Evolutionary conservation across 2,113 vertebrate genomes (phyloP).

Genomic region (Stomatorhinus ivindoensis): DNA sequence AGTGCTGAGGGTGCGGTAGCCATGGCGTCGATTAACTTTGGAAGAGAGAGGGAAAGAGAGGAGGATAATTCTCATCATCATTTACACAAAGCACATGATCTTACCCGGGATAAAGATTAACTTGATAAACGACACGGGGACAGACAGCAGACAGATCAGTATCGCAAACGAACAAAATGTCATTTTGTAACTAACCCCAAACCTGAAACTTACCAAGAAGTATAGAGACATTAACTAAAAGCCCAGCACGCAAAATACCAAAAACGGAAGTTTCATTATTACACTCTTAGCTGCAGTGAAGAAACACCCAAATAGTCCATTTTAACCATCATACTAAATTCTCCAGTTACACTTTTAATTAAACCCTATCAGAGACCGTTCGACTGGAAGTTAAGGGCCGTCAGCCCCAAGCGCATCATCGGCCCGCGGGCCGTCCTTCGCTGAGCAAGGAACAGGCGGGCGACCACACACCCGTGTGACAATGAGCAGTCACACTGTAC

Average conservation of each 20-base stretch:
- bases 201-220: neutral
- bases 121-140: neutral
- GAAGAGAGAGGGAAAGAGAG: conserved; percentile 13
- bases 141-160: neutral
- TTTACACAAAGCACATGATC: neutral
- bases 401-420: neutral
- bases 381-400: neutral
- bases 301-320: neutral
- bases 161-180: neutral
- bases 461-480: neutral
- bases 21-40: conserved; percentile 63
- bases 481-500: neutral
- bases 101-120: neutral
- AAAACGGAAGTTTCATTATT: neutral
- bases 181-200: neutral
- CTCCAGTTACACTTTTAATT: neutral
- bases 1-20: conserved; percentile 75
- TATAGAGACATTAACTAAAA: neutral
- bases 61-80: neutral
- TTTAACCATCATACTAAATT: neutral
- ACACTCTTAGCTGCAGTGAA: neutral
- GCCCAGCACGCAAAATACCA: neutral
- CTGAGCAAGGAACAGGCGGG: neutral
- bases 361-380: neutral
- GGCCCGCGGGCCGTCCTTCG: neutral